phyloP scores from a whole-genome alignment of 2,888 invertebrate species.

The Nomada fabriciana region DNA sequence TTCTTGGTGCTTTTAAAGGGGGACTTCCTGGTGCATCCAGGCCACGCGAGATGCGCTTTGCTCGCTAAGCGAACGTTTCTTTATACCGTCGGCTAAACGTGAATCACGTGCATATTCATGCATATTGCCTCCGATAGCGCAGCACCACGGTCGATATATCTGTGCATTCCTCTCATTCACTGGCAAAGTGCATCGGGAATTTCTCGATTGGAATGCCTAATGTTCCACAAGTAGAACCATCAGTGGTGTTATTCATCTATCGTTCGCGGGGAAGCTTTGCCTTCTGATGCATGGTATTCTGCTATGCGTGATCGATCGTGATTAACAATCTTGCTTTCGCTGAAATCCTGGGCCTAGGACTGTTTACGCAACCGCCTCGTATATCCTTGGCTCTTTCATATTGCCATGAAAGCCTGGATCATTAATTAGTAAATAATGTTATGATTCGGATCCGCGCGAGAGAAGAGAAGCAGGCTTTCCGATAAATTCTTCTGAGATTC shows the following conservation, averaged over 20 bases:
- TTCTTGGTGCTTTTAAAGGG: not conserved
- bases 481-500: too few species aligned
- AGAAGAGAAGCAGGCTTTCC: too few species aligned
- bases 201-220: constrained; percentile 82
- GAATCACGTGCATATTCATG: constrained; percentile 58
- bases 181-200: constrained; percentile 79
- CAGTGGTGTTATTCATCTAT: constrained; percentile 66
- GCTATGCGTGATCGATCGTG: constrained; percentile 47
- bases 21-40: not conserved
- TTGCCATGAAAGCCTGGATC: too few species aligned
- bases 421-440: too few species aligned
- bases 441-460: too few species aligned
- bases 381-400: not conserved
- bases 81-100: constrained; percentile 24
- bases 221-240: constrained; percentile 75
- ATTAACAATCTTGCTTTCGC: constrained; percentile 49
- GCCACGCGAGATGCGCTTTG: not conserved
- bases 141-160: constrained; percentile 67
- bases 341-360: constrained; percentile 7
- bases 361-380: constrained; percentile 7
- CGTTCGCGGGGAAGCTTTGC: constrained; percentile 40
- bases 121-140: constrained; percentile 45
- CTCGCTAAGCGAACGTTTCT: constrained; percentile 21
- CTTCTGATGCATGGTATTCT: constrained; percentile 50
- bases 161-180: constrained; percentile 72